Evolutionary conservation across 2,113 vertebrate genomes (phyloP), one percentile per base, ranked within the genome.

Genomic region (Vidua chalybeata): DNA sequence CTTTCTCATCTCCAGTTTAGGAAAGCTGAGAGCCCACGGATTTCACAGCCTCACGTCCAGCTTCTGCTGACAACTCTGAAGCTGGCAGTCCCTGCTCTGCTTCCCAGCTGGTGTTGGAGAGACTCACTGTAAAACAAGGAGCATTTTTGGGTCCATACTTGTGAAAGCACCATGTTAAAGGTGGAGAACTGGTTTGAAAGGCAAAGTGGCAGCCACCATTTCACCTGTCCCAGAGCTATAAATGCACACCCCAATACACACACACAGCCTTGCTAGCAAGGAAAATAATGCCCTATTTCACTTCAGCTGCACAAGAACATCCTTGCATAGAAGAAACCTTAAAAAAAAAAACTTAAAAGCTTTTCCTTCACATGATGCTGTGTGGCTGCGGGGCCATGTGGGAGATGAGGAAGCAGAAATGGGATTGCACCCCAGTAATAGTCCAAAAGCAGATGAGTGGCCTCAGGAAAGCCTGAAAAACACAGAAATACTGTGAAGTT

Each of bases 331-430:
- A 75, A 87, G 73, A 62, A 92, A 46, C 37, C 63, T 54, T 79
- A 24, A 45, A 79, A 43, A 39, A 39, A 35, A n/a, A 28, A 77
- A 88, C 23, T 46, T 55, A 15, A 4, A 85, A 73, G 16, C 6
- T 2, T 13, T 71, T 80, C 43, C 75, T 95, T 73, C 77, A 56
- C 31, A 10, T 3, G 14, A 21, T 58, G 45, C 71, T 3, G 0
- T 48, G n/a, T 64, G 85, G 41, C 77, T 94, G 87, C 7, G 4
- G 84, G 46, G 22, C 43, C 15, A 2, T 7, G 62, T 17, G 19
- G 75, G 61, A 91, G 63, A 66, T 27, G 46, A 59, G 43, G 85
- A 96, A 84, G 55, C 67, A 95, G 84, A 88, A 72, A 91, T 67
- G 78, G 43, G 67, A 84, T 76, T 94, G 45, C 62, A 71, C 61